Evolutionary conservation across 2,888 invertebrate genomes (phyloP), one percentile per base, ranked within the genome.

Genomic region (Syrista parreyssii): DNA sequence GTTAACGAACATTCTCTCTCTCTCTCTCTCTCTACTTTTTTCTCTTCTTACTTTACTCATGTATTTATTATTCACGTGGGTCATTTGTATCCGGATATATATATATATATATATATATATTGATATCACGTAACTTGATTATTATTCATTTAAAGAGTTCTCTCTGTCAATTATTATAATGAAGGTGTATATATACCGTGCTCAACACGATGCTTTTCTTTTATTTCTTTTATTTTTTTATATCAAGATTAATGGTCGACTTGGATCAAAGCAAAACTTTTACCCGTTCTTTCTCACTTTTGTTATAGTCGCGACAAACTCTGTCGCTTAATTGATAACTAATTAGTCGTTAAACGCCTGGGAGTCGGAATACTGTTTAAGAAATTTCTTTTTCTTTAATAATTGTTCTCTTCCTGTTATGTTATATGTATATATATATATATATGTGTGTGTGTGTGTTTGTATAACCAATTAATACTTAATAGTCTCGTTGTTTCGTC

Each of bases 351-450:
- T 34, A 23, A 23, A 55, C 23, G 55, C 55, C 55, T 55, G 23
- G 15, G 23, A 55, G 23, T 55, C 23, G 23, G 55, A 55, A 55
- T 55, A 55, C 55, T 55, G 55, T 23, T 55, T 55, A 55, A 55
- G 55, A 55, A 2, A 55, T 55, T 55, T 55, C 9, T 23, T 55
- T 2, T 55, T 23, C 23, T 23, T 55, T n/a, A n/a, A 55, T 23
- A 15, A 23, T 23, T 40, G 23, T 55, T 23, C 2, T 23, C 6
- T 55, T 23, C 23, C 15, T 55, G 15, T 40, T 40, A 40, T 15
- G 23, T 55, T 55, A 75, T 76, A 30, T 72, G 68, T 76, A 35
- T 79, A 75, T 78, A 74, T 79, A 77, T 79, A 34, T 74, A 72
- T 76, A 33, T 80, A 72, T n/a, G n/a, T n/a, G n/a, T n/a, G n/a